Base-by-base conservation (phyloP, 2,888 invertebrate species). In the Drosophila parthenogenetica region DNA sequence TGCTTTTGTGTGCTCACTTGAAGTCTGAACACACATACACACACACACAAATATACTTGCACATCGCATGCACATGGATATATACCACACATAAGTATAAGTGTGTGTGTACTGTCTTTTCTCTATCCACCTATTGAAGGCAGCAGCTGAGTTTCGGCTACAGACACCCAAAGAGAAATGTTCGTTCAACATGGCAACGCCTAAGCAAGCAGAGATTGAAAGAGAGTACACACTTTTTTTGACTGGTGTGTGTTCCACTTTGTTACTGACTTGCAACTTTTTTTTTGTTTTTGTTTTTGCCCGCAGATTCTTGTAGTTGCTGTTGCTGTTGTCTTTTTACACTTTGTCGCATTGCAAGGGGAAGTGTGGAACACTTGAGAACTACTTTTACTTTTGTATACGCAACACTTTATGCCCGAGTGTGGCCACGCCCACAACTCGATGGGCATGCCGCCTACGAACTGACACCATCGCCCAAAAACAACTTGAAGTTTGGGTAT, bases 361-460 rank as follows among this genome's bases (percentile, higher is more conserved):
- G 83, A 88, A 81, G 82, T 71, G 89, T 73, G 77, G 65, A 67
- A 39, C 89, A 87, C 84, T 85, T 74, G 81, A 89, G 69, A 73
- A 81, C 76, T 84, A 85, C 84, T 85, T 85, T 85, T 89, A 89
- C 84, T 89, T 85, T 87, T 89, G 84, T 89, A 66, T 81, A 83
- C 69, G 81, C 84, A 86, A 88, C 73, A 77, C 77, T 79, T 61
- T 76, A 64, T 49, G 71, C 58, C 64, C 14, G 2, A 11, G 17
- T 25, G 16, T 25, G 14, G 54, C 59, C 59, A 57, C 71, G 40
- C 77, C 71, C 57, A 48, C 54, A 1, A 13, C 7, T 10, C 49
- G 13, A 13, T 14, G 32, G 14, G 13, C 43, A 48, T 16, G 10
- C 11, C 35, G 35, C 29, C 25, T 11, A 7, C 29, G 5, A 29